Evolutionary conservation across 1,140 invertebrate species (phyloP), one percentile per base, ranked within the genome.

Genomic region (Aphidius gifuensis): DNA sequence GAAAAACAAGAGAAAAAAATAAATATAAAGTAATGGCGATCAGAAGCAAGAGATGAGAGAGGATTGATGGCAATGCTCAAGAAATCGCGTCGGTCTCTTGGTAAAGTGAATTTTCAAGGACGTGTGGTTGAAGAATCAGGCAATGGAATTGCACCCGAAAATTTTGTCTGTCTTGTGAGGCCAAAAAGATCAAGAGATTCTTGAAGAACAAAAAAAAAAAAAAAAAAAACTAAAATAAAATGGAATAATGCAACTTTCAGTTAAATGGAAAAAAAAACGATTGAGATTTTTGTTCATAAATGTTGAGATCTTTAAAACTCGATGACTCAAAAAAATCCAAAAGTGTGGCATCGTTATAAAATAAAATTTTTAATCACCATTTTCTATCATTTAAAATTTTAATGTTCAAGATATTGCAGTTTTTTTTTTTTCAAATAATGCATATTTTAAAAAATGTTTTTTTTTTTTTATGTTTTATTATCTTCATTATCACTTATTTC

Each of bases 71-170:
- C 53, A 42, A n/a, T 55, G 53, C 40, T 40, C 53, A 55, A 38
- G 53, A 55, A 55, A 55, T 40, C 53, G 39, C 9, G 5, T 32
- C 43, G 53, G 50, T 40, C 53, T 54, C 51, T 23, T 60, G 46
- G 51, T 49, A 60, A 64, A 64, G 62, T 64, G 62, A 64, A 64
- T 64, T 64, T 60, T 54, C 62, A 64, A 49, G 53, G 58, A 57
- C 57, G 42, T 50, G 61, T 47, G 57, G 49, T 54, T 55, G 23
- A 32, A 32, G 23, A 32, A 32, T 32, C 23, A 32, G 23, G 23
- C 23, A 32, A 32, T 32, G 23, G 23, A 40, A 55, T 55, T 55
- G 53, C 40, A 42, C 53, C 53, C 39, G 11, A 55, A 55, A 55
- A 55, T 42, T 40, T 55, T 42, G 23, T 32, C 23, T 32, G 23